Conservation (phyloP, 2,888 invertebrate species). For the Abscondita cerata region DNA sequence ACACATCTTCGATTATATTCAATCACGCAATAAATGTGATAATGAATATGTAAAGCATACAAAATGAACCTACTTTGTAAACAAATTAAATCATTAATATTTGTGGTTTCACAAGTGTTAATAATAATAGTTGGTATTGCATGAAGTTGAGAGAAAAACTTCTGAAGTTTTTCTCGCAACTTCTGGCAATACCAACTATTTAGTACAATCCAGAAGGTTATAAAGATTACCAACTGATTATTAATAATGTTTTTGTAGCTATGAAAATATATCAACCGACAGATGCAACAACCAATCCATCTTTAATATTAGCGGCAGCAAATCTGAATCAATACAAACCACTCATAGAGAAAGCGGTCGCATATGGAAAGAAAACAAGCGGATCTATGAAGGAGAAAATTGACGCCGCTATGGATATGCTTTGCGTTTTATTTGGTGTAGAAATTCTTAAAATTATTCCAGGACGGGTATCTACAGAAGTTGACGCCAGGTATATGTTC, state of each 20-base stretch:
- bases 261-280: constrained; percentile 97
- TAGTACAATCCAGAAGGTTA: no score
- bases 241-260: constrained; percentile 63
- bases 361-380: constrained; percentile 77
- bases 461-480: constrained; percentile 95
- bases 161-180: no score
- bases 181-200: no score
- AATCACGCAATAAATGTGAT: no score
- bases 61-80: no score
- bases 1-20: no score
- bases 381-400: constrained; percentile 78
- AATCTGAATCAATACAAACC: constrained; percentile 92
- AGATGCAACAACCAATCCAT: constrained; percentile 99
- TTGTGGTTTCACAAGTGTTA: no score
- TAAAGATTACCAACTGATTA: no score
- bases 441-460: constrained; percentile 98
- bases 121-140: no score
- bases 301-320: constrained; percentile 93
- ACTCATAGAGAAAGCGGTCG: constrained; percentile 88
- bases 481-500: constrained; percentile 87
- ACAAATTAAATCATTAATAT: no score
- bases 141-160: no score
- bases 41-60: no score
- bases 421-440: constrained; percentile 93
- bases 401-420: constrained; percentile 87